Conservation (phyloP, 1,140 invertebrate species). For the Heliothis virescens region DNA sequence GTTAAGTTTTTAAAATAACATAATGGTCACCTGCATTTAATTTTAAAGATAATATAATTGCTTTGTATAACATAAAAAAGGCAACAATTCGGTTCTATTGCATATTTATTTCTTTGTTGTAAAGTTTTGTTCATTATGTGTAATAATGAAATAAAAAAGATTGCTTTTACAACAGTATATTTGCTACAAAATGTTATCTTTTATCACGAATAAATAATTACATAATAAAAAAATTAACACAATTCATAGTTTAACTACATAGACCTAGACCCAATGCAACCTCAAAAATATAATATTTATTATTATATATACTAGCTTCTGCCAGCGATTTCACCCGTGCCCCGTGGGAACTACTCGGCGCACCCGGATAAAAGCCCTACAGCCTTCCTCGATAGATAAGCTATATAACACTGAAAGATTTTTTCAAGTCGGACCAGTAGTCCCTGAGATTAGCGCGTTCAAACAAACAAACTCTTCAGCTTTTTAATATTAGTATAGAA, state of each 20-base stretch:
- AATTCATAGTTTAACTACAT: background rate
- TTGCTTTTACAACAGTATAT: background rate
- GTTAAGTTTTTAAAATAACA: conserved; percentile 36
- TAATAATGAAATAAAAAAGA: background rate
- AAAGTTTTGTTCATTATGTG: background rate
- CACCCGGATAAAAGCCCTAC: no score
- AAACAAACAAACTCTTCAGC: no score
- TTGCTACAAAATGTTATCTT: conserved; percentile 2
- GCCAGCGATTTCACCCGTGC: no score
- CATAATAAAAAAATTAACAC: conserved; percentile 2
- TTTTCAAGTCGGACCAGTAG: no score
- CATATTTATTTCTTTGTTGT: conserved; percentile 7
- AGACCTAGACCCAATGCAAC: background rate
- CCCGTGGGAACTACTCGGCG: no score
- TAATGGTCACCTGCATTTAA: conserved; percentile 1
- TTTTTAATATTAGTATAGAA: no score
- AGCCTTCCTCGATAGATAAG: no score
- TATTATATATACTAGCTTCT: no score
- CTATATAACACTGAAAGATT: no score
- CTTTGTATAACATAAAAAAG: background rate
- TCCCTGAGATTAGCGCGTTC: no score
- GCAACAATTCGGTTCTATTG: background rate
- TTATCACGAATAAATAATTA: background rate
- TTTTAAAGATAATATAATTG: conserved; percentile 10
- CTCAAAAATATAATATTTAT: no score